These are phyloP conservation scores for Strigops habroptila DNA, from an alignment of 2,113 vertebrate genomes.

Conservation along the genomic window DNA sequence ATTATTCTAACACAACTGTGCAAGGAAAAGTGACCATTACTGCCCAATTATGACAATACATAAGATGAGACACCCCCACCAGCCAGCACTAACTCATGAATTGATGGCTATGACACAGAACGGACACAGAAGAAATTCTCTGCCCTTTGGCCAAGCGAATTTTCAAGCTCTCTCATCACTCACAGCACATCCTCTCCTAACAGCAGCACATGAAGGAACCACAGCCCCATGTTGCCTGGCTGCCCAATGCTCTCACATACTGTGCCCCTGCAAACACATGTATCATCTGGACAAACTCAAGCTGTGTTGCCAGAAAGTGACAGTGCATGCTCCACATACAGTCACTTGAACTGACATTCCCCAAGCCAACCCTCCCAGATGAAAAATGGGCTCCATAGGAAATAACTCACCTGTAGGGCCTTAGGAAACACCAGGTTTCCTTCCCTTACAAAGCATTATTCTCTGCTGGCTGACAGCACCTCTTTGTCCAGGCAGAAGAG, in stretches of 20 bases:
- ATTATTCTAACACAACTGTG: neutral
- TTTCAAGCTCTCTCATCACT: neutral
- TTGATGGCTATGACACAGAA: neutral
- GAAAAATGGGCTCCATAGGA: neutral
- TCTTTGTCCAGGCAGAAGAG: neutral
- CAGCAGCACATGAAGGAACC: neutral
- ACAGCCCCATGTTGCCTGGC: neutral
- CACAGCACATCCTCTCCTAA: neutral
- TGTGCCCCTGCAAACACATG: rapidly evolving
- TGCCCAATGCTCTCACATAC: rapidly evolving
- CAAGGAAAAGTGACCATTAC: neutral
- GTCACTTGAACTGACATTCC: neutral
- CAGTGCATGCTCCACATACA: neutral
- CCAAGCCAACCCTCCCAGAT: neutral
- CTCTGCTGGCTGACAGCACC: neutral
- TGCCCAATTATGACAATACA: neutral
- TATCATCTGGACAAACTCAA: neutral
- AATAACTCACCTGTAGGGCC: neutral
- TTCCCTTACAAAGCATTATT: neutral
- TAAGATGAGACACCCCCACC: neutral
- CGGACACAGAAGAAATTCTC: neutral
- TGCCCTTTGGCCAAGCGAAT: neutral
- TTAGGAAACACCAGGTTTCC: neutral
- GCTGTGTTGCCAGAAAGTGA: neutral
- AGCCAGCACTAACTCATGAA: neutral